Conservation (phyloP, 1,140 invertebrate genomes). For the Nomia melanderi region DNA sequence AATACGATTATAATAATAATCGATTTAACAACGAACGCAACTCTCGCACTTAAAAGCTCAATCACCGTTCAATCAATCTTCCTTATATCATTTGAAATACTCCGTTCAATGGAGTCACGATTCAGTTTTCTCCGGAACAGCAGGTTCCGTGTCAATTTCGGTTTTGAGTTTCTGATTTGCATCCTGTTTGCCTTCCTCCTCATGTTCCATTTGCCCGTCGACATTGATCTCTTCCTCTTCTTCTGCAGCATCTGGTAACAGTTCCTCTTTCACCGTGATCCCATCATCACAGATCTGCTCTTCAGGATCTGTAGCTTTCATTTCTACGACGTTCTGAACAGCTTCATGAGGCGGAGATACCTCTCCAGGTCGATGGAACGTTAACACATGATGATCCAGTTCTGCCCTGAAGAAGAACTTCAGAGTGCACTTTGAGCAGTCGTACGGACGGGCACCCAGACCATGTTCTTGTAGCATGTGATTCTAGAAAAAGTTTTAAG, state of each 20-base stretch:
- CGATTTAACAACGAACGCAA: not conserved
- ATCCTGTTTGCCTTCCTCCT: not conserved
- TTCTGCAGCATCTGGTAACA: conserved; percentile 38
- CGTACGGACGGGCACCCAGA: conserved; percentile 88
- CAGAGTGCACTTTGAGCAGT: conserved; percentile 90
- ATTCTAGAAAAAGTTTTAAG: conserved; percentile 79
- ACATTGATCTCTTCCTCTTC: conserved; percentile 59
- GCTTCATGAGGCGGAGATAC: not conserved
- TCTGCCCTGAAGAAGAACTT: conserved; percentile 96
- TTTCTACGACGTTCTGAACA: conserved; percentile 4
- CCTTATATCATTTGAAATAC: not conserved
- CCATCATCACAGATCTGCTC: conserved; percentile 7
- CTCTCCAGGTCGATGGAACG: conserved; percentile 62
- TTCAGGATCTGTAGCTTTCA: conserved; percentile 22
- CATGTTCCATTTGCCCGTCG: conserved; percentile 54
- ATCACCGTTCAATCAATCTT: not conserved
- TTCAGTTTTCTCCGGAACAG: conserved; percentile 20
- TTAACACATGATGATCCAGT: conserved; percentile 89
- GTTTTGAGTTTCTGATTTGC: conserved; percentile 42
- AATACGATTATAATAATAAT: too few species aligned
- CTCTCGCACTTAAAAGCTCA: not conserved
- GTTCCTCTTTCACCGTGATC: conserved; percentile 66
- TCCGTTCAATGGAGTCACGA: conserved; percentile 42
- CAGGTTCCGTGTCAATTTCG: conserved; percentile 30
- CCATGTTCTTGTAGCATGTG: conserved; percentile 92